Conservation (phyloP, 2,113 vertebrate genomes). For the Rutilus rutilus region DNA sequence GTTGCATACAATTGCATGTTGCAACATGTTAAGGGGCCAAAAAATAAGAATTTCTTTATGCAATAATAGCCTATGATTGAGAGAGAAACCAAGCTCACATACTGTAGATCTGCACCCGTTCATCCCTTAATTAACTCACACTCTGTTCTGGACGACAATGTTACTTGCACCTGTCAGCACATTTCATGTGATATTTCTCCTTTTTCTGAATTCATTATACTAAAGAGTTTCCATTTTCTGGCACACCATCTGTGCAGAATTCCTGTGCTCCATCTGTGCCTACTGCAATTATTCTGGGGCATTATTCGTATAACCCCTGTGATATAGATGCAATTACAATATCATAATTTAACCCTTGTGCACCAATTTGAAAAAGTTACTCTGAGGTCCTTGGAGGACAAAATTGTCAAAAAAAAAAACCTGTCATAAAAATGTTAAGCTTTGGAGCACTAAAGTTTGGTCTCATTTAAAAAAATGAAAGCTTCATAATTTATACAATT, state of each 20-base stretch:
- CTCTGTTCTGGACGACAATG: background rate
- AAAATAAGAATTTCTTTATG: background rate
- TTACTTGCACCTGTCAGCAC: constrained; percentile 2
- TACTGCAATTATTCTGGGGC: background rate
- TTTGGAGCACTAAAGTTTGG: no score
- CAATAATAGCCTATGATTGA: background rate
- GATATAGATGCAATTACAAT: background rate
- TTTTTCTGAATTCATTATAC: background rate
- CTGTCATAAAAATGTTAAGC: no score
- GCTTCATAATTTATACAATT: no score
- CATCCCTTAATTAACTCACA: background rate
- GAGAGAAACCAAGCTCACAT: background rate
- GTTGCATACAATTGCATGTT: background rate
- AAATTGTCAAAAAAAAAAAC: no score
- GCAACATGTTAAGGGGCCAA: background rate
- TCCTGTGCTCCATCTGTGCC: background rate
- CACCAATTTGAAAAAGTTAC: no score
- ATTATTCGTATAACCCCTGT: background rate
- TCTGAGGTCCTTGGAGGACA: no score
- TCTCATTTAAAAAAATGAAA: no score
- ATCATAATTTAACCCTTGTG: background rate
- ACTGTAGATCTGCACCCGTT: background rate
- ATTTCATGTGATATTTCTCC: background rate
- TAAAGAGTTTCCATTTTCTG: background rate
- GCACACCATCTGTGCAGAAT: background rate